Conservation (phyloP, 2,113 vertebrate species). For the Ascaphus truei region DNA sequence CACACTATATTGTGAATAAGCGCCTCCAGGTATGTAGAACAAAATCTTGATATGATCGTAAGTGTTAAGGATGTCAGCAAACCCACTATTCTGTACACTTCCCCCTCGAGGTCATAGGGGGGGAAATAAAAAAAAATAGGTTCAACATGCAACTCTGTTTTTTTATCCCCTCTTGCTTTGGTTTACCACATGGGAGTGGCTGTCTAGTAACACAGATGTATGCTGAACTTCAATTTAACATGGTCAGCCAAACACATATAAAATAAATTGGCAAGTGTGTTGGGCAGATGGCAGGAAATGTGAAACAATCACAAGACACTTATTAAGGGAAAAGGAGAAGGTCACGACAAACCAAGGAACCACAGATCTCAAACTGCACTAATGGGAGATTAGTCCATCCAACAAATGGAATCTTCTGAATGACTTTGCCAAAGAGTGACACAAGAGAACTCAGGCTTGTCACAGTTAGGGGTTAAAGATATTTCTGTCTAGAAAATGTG, state of each 20-base stretch:
- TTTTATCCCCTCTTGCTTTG: not conserved
- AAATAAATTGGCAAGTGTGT: not conserved
- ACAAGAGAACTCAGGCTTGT: too few species aligned
- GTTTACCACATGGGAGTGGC: constrained; percentile 25
- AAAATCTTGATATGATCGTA: too few species aligned
- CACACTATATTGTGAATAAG: too few species aligned
- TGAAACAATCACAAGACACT: not conserved
- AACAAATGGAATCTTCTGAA: too few species aligned
- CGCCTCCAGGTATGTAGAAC: too few species aligned
- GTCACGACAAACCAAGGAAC: not conserved
- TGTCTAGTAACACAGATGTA: constrained; percentile 8
- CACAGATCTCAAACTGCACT: not conserved
- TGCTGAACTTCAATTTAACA: not conserved
- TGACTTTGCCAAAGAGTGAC: too few species aligned
- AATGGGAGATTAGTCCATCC: not conserved
- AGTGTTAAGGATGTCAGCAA: too few species aligned
- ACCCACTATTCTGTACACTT: too few species aligned
- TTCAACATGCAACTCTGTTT: not conserved
- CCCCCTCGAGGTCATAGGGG: too few species aligned
- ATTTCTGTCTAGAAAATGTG: too few species aligned
- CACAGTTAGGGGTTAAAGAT: too few species aligned
- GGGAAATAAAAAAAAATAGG: too few species aligned
- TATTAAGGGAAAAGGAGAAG: not conserved
- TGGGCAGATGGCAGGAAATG: constrained; percentile 1
- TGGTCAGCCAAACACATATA: not conserved